A percentile compares a stretch with the other conserved stretches of the same genome.
Evolutionary conservation across 1,140 invertebrate genomes (phyloP).

Genomic region (Temnothorax curvispinosus): DNA sequence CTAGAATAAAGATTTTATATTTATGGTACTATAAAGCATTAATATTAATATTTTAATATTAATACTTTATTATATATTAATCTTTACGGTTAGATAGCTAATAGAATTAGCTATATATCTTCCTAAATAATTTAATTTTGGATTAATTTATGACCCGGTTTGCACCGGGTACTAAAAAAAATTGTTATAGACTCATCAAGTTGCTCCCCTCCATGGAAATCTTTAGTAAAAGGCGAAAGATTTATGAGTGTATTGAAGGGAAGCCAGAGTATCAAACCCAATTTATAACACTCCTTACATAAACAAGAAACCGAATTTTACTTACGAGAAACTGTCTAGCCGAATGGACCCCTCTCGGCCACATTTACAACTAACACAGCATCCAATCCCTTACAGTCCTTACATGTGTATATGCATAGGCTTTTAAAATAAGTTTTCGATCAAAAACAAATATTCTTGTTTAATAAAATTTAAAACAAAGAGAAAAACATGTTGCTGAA

Average conservation of each 20-base stretch:
- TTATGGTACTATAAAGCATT: background rate
- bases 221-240: conserved; percentile 78
- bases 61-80: no score
- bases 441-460: background rate
- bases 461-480: no score
- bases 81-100: no score
- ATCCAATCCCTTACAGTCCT: no score
- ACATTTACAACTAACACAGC: background rate
- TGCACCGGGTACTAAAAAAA: conserved; percentile 56
- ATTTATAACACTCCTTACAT: conserved; percentile 7
- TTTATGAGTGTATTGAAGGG: conserved; percentile 74
- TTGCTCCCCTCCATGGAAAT: conserved; percentile 75
- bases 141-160: conserved; percentile 42
- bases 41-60: no score
- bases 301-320: background rate
- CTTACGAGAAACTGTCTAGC: background rate
- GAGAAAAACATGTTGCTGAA: no score
- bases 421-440: background rate
- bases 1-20: background rate
- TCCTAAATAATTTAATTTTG: background rate
- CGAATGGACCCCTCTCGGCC: conserved; percentile 17
- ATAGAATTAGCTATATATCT: background rate
- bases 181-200: background rate
- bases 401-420: background rate
- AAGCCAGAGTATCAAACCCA: conserved; percentile 57